These are phyloP conservation scores for Athene noctua DNA, from an alignment of 2,113 vertebrate species.

Conservation along the genomic window DNA sequence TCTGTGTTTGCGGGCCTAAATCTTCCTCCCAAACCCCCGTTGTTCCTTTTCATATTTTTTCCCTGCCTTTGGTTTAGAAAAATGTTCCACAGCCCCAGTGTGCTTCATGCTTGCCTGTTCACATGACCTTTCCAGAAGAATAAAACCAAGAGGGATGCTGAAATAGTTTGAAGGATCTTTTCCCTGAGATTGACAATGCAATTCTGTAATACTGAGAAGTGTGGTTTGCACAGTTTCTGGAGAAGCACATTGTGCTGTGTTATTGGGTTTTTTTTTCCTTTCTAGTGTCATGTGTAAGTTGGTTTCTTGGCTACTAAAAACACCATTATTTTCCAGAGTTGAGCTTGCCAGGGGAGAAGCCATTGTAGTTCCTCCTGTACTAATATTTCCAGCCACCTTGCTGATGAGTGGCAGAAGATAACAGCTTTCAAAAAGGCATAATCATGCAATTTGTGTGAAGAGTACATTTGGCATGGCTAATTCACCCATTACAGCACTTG, in stretches of 20 bases:
- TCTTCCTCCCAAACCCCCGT: not conserved
- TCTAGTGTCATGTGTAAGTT: not conserved
- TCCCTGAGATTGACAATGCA: not conserved
- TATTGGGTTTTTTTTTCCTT: not conserved
- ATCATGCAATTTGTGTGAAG: conserved; percentile 33
- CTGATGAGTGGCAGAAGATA: conserved; percentile 5
- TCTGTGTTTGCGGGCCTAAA: not conserved
- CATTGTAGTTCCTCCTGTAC: not conserved
- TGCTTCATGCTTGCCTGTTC: not conserved
- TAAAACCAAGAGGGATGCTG: not conserved
- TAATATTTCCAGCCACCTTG: conserved; percentile 1
- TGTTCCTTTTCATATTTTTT: not conserved
- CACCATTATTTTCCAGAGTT: not conserved
- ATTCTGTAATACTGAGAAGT: not conserved
- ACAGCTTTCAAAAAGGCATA: conserved; percentile 5
- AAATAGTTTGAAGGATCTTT: not conserved
- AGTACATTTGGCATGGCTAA: conserved; percentile 9
- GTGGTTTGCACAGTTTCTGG: not conserved
- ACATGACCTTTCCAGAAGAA: not conserved
- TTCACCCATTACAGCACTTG: conserved; percentile 8
- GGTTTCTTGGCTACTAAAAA: not conserved
- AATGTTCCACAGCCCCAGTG: not conserved
- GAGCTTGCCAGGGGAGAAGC: not conserved
- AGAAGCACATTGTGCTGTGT: not conserved
- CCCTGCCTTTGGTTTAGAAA: not conserved